Evolutionary conservation across 2,888 invertebrate species (phyloP).

Genomic region (Napeogenes inachia): DNA sequence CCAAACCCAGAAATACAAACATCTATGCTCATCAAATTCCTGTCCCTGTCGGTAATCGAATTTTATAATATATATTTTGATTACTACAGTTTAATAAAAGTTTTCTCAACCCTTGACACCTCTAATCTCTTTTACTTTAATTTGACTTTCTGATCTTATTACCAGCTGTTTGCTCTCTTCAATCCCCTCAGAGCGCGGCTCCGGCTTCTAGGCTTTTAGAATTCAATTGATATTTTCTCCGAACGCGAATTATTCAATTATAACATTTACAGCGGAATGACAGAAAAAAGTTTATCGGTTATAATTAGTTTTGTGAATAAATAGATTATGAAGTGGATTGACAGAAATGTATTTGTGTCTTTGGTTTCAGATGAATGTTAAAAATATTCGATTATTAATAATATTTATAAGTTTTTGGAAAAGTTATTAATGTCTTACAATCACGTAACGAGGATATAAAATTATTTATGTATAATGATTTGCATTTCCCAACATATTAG

Average conservation of each 20-base stretch:
- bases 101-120: not conserved
- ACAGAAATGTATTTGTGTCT: no score
- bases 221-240: constrained; percentile 30
- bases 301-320: constrained; percentile 16
- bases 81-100: not conserved
- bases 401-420: no score
- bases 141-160: constrained; percentile 30
- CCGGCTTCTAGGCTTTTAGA: constrained; percentile 25
- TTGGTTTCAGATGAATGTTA: no score
- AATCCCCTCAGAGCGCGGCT: constrained; percentile 17
- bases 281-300: constrained; percentile 18
- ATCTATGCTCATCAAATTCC: no score
- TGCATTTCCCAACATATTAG: no score
- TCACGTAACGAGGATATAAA: no score
- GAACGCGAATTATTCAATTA: constrained; percentile 24
- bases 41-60: no score
- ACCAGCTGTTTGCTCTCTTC: constrained; percentile 28
- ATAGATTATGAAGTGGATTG: not conserved
- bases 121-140: constrained; percentile 7
- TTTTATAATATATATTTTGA: no score
- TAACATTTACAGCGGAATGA: constrained; percentile 14
- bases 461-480: no score
- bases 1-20: no score
- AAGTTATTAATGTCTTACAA: no score
- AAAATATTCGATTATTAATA: no score